Base-by-base conservation (phyloP, 1,140 invertebrate genomes). In the Cyrtorhinus lividipennis region DNA sequence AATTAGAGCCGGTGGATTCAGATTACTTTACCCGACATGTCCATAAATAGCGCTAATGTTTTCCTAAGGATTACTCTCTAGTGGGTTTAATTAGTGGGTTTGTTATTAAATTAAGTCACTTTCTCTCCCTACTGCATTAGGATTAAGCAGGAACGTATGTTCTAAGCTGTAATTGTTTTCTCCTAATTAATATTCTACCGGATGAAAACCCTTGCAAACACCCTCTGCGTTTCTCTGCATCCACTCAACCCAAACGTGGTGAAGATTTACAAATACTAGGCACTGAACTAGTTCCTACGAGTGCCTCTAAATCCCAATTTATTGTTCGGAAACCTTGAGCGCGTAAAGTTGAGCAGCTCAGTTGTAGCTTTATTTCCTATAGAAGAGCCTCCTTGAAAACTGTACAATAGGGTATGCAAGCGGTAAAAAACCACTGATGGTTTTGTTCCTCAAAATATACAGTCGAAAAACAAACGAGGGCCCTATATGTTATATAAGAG, bases 51-150 rank as follows among this genome's bases (percentile, higher is more conserved):
- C 48, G 18, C 48, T 53, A 53, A 53, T 53, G 48, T 53, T 53
- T 53, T 53, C 10, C 48, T 5, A 22, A 53, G 48, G 48, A 53
- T 53, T 53, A 53, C 48, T 53, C 48, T 22, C 48, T 53, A 12
- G 48, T 53, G 48, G 48, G 48, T 53, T 53, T 53, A 53, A 53
- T 53, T 53, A 53, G 48, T 53, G 48, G 48, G 48, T 53, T 53
- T 53, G 48, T 53, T 53, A 53, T 53, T 53, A 53, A 53, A 53
- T 53, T 53, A 22, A 53, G 48, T 53, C 48, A 53, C 10, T 53
- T 53, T 53, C 48, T 20, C 48, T 53, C 48, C 48, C 48, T 53
- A 38, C 48, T 53, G 48, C 48, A 53, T 53, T 53, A 53, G 48
- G 48, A 53, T 53, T 53, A 53, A 53, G 18, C n/a, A n/a, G 48